Evolutionary conservation across 2,888 invertebrate genomes (phyloP), one percentile per base, ranked within the genome.

Genomic region (Poecilobothrus nobilitatus): DNA sequence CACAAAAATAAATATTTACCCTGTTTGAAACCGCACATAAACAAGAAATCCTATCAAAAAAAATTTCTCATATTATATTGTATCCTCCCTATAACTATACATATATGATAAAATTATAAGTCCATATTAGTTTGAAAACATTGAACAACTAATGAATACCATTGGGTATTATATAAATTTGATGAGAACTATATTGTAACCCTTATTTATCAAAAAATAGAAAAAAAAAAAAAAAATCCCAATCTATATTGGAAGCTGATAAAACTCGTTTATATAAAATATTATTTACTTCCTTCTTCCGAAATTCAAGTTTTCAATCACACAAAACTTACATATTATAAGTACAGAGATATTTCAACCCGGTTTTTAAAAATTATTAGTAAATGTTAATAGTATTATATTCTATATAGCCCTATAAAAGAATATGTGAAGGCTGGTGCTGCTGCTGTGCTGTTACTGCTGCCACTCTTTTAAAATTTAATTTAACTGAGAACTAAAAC

Each of bases 281-380:
- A 37, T 37, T 53, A 53, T 53, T 18, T 53, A 53, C 53, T 53
- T 53, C 53, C 53, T 53, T 53, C 53, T 53, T 53, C 53, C 53
- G 53, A 53, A 53, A 53, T 53, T n/a, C 53, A 12, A 53, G n/a
- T 53, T 15, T 6, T 53, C 15, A 53, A 15, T 18, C 9, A 53
- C 53, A 44, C 8, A 34, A 7, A 34, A 34, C 34, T 34, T 7
- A 34, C 34, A 34, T 34, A 34, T 34, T 7, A 34, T 34, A 37
- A 8, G 12, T 10, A 37, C 7, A 37, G 4, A 37, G 12, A 37
- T n/a, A n/a, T n/a, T n/a, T n/a, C n/a, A n/a, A n/a, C n/a, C n/a
- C n/a, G n/a, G n/a, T n/a, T n/a, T n/a, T n/a, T n/a, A n/a, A n/a
- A n/a, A 37, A 37, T 5, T 37, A 7, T 37, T 37, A 5, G 10